Conservation (phyloP, 2,888 invertebrate species). For the Adineta ricciae region DNA sequence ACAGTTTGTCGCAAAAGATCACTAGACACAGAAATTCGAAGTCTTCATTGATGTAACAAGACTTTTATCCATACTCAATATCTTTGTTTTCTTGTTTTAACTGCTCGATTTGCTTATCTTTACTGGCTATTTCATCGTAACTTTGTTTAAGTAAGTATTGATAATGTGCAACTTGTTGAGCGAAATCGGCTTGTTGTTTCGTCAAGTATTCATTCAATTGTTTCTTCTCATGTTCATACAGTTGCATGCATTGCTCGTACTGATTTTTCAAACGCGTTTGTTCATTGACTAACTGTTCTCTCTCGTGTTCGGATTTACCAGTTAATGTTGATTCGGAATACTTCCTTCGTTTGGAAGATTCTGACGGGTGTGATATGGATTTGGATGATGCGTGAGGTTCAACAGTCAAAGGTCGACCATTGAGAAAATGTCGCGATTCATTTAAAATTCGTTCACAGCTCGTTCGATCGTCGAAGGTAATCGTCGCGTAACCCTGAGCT, state of each 20-base stretch:
- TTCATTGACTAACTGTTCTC: neutral
- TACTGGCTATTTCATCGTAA: neutral
- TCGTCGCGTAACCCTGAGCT: neutral
- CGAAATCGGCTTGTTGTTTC: neutral
- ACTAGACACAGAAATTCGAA: neutral
- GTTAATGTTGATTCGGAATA: neutral
- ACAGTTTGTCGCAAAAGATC: neutral
- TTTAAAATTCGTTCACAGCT: neutral
- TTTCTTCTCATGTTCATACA: neutral
- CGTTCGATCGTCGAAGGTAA: neutral
- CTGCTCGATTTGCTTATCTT: neutral
- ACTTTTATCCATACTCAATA: neutral
- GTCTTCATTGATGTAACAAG: neutral
- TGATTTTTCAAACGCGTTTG: neutral
- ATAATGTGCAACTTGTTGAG: neutral
- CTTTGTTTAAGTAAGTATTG: neutral
- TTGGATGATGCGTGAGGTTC: neutral
- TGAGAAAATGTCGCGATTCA: neutral
- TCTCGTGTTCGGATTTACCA: neutral
- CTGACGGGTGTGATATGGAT: too few species aligned
- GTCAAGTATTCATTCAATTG: neutral
- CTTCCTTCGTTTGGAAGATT: neutral
- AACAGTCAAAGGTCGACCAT: neutral
- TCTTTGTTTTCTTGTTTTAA: conserved; percentile 5
- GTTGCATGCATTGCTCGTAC: neutral